A percentile compares a stretch with the other conserved stretches of the same genome.
These are phyloP conservation scores for Rhodinocichla rosea DNA, from an alignment of 2,113 vertebrate species.

Conservation along the genomic window DNA sequence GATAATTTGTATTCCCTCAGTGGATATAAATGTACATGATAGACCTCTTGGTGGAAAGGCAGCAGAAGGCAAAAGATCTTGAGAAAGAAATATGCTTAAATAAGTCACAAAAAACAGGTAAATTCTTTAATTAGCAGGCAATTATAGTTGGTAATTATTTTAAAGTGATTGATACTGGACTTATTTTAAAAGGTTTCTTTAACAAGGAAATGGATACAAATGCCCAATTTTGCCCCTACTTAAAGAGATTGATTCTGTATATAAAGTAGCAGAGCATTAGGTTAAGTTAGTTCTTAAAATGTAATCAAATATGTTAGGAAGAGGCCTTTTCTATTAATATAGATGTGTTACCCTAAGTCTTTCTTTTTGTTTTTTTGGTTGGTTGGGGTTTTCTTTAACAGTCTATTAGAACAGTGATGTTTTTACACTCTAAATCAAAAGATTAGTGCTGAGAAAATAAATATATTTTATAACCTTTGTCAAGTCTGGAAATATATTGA, in stretches of 20 bases:
- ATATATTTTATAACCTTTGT: neutral
- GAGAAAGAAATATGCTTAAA: neutral
- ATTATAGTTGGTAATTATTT: neutral
- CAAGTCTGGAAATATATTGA: neutral
- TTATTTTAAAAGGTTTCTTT: neutral
- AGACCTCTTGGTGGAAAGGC: neutral
- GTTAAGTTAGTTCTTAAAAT: neutral
- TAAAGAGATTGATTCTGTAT: neutral
- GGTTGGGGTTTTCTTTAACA: neutral
- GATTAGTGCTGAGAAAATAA: neutral
- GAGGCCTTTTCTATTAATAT: neutral
- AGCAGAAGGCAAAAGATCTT: neutral
- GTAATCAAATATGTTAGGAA: neutral
- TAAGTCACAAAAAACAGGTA: neutral
- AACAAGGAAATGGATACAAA: neutral
- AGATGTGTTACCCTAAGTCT: neutral
- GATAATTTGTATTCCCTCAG: neutral
- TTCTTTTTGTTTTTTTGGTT: accelerated
- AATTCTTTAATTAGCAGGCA: neutral
- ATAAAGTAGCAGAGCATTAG: neutral
- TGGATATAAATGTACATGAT: neutral
- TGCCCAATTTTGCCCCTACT: neutral
- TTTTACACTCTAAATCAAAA: neutral
- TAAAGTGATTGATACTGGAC: neutral
- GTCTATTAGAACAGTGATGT: neutral